Conservation (phyloP, 2,113 vertebrate species). For the Chaetops frenatus region DNA sequence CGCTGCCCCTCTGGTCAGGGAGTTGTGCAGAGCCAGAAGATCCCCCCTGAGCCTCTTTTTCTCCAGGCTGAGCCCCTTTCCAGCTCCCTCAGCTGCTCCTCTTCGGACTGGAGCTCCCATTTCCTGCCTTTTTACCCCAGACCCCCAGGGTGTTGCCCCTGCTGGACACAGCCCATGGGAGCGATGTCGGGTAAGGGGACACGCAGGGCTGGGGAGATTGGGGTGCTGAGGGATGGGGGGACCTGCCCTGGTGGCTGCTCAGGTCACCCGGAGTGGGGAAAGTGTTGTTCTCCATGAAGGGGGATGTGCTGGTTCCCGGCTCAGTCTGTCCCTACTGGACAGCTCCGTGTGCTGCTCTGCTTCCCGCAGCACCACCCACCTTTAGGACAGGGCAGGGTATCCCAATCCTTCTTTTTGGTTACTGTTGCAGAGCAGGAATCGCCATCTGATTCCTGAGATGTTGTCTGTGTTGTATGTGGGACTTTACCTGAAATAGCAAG, state of each 20-base stretch:
- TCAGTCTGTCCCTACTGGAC: background rate
- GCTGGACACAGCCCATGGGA: no score
- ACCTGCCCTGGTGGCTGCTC: background rate
- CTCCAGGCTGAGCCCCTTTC: background rate
- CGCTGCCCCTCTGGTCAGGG: background rate
- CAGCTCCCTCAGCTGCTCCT: background rate
- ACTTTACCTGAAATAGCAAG: background rate
- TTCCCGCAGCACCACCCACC: background rate
- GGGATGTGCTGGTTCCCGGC: background rate
- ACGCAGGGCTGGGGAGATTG: background rate
- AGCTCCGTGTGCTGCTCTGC: background rate
- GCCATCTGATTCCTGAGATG: background rate
- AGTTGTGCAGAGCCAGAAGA: background rate
- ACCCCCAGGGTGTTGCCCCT: no score
- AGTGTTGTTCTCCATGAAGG: accelerated
- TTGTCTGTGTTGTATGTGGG: background rate
- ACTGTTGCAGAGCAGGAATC: background rate
- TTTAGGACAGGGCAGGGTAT: background rate
- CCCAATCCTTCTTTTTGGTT: background rate
- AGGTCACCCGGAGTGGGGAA: accelerated
- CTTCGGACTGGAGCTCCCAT: background rate
- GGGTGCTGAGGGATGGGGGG: background rate
- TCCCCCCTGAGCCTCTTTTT: background rate
- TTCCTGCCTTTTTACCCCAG: background rate
- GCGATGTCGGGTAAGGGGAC: background rate